phyloP scores from a whole-genome alignment of 2,797 vertebrate genomes.

The Neosalanx taihuensis region DNA sequence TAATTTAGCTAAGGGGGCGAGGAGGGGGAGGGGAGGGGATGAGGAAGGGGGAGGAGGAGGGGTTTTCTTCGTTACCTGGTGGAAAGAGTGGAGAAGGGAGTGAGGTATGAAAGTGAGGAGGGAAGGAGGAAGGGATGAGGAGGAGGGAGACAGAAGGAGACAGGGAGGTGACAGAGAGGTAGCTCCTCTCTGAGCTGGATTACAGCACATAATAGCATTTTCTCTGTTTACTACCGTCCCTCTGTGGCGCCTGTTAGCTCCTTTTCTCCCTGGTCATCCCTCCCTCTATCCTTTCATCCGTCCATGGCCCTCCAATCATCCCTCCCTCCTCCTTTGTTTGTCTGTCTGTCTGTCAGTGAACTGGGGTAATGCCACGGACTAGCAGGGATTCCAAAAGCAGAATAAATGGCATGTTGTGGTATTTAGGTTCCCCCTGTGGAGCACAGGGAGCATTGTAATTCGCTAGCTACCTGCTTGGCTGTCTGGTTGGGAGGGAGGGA shows the following conservation, averaged over 20 bases:
- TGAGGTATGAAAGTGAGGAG: slow-evolving; percentile 27
- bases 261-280: slow-evolving; percentile 37
- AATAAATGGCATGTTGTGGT: slow-evolving; percentile 56
- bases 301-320: not conserved
- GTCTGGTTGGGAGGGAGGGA: too few relatives aligned
- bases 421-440: slow-evolving; percentile 56
- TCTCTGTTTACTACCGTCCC: slow-evolving; percentile 42
- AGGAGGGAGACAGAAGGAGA: slow-evolving; percentile 32
- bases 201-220: slow-evolving; percentile 57
- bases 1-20: slow-evolving; percentile 66
- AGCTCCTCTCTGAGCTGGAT: slow-evolving; percentile 54
- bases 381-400: slow-evolving; percentile 51
- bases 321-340: not conserved
- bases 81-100: slow-evolving; percentile 21
- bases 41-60: not conserved
- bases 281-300: slow-evolving; percentile 37
- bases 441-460: slow-evolving; percentile 22
- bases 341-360: slow-evolving; percentile 48
- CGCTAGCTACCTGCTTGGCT: not conserved
- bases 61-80: slow-evolving; percentile 14
- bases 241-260: not conserved
- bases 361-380: slow-evolving; percentile 58
- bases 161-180: slow-evolving; percentile 28
- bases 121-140: slow-evolving; percentile 20
- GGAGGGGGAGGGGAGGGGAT: slow-evolving; percentile 11